Percentiles rank a stretch among this genome's conserved stretches.
phyloP scores from a whole-genome alignment of 2,797 vertebrate species.

The Cygnus olor region DNA sequence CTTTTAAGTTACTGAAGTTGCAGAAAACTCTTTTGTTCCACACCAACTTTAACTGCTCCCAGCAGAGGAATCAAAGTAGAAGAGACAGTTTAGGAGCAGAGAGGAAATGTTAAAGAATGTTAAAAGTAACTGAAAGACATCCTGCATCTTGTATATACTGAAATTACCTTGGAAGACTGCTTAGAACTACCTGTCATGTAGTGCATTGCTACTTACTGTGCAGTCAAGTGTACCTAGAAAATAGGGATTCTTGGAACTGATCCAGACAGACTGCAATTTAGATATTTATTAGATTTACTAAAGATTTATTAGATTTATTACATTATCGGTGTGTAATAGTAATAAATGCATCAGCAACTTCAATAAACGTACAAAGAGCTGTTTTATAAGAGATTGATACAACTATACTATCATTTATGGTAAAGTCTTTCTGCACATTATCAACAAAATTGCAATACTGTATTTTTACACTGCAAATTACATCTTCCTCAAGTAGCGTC shows the following conservation, averaged over 20 bases:
- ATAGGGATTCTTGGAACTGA: not conserved
- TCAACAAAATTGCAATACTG: not conserved
- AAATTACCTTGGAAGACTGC: not conserved
- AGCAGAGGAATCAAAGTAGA: slow-evolving; percentile 37
- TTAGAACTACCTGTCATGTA: slow-evolving; percentile 1
- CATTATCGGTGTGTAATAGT: not conserved
- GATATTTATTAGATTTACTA: not conserved
- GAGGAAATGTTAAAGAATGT: not conserved
- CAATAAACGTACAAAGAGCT: not conserved
- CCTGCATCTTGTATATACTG: not conserved
- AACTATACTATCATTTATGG: slow-evolving; percentile 6
- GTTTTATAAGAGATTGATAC: not conserved
- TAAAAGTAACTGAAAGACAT: slow-evolving; percentile 37
- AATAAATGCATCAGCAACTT: not conserved
- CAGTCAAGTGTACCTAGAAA: slow-evolving; percentile 9
- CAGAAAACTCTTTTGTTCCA: slow-evolving; percentile 16
- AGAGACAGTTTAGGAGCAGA: not conserved
- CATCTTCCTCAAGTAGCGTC: not conserved
- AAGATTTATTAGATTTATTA: not conserved
- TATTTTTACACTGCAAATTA: slow-evolving; percentile 34
- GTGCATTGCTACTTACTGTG: not conserved
- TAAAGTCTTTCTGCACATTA: slow-evolving; percentile 5
- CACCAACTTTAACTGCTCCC: not conserved
- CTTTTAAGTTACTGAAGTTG: slow-evolving; percentile 25
- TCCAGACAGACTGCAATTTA: not conserved